phyloP scores from a whole-genome alignment of 2,888 invertebrate species.

The Eristalinus aeneus region DNA sequence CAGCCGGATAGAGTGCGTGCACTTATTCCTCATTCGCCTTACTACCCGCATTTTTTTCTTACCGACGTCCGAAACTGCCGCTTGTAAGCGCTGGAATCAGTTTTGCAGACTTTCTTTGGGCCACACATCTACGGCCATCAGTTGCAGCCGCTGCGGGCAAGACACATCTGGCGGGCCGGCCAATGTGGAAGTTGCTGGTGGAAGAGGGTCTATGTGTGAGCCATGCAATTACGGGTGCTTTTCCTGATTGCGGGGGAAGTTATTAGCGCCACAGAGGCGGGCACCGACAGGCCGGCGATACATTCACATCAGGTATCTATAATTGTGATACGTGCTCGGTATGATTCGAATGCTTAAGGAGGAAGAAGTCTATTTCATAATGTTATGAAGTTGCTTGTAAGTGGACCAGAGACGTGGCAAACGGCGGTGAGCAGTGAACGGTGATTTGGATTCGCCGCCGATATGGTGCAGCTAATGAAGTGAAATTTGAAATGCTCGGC shows the following conservation, averaged over 20 bases:
- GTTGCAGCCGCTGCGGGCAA: neutral
- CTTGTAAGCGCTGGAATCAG: slow-evolving; percentile 17
- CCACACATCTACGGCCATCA: neutral
- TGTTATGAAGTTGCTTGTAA: slow-evolving; percentile 37
- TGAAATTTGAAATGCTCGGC: slow-evolving; percentile 25
- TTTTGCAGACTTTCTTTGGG: slow-evolving; percentile 34
- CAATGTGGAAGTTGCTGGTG: neutral
- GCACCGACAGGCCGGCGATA: slow-evolving; percentile 19
- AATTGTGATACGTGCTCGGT: slow-evolving; percentile 62
- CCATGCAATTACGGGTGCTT: slow-evolving; percentile 32
- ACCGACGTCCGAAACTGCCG: neutral
- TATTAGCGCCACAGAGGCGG: slow-evolving; percentile 2
- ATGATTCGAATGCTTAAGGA: slow-evolving; percentile 49
- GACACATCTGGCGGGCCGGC: neutral
- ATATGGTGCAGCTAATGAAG: slow-evolving; percentile 36
- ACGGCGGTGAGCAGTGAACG: neutral
- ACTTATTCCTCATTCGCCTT: slow-evolving; percentile 46
- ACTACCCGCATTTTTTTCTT: neutral
- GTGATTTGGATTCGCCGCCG: slow-evolving; percentile 26
- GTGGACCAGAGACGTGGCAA: slow-evolving; percentile 43
- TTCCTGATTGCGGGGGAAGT: slow-evolving; percentile 47
- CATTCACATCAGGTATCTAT: slow-evolving; percentile 64
- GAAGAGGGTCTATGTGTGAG: neutral
- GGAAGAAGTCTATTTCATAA: slow-evolving; percentile 59
- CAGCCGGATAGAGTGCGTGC: slow-evolving; percentile 53